Evolutionary conservation across 1,140 invertebrate species (phyloP), one percentile per base, ranked within the genome.

Genomic region (Oreohelix idahoensis): DNA sequence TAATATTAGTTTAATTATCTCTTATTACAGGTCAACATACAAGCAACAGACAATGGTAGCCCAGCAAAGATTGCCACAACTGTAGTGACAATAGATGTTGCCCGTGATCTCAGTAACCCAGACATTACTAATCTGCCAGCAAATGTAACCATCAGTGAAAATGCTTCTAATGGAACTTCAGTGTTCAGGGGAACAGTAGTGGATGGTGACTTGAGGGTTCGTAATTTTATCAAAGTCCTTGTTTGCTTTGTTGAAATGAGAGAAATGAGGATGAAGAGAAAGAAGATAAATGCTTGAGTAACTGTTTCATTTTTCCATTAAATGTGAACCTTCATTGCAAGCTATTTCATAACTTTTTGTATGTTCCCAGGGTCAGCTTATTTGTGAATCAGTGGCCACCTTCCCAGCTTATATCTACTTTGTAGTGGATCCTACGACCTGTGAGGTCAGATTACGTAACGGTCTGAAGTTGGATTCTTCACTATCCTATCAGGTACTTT

Each of bases 151-250:
- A 86, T 85, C 66, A 80, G 15, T 29, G 26, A 73, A 78, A 69
- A 73, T 39, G 83, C 71, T 4, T 35, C 69, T 0, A 23, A 11
- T n/a, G 75, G 71, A 45, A 77, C 85, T 36, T 63, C 29, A n/a
- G 74, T 81, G n/a, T 77, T 88, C 17, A 80, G 15, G 4, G 84
- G 98, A 20, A 96, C 96, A 0, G 94, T 95, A 29, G 84, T 69
- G 38, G 89, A 90, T 80, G 42, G 17, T 74, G 87, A 88, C 81
- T 76, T 77, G 38, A 84, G 66, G 58, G 87, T 87, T 51, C 4
- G 75, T 53, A 8, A 58, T 53, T 42, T 32, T 29, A n/a, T n/a
- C n/a, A n/a, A n/a, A n/a, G n/a, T n/a, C n/a, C n/a, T n/a, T n/a
- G n/a, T n/a, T n/a, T n/a, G n/a, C n/a, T n/a, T n/a, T n/a, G n/a